Base-by-base conservation (phyloP, 2,797 vertebrate species). In the Crenichthys baileyi region DNA sequence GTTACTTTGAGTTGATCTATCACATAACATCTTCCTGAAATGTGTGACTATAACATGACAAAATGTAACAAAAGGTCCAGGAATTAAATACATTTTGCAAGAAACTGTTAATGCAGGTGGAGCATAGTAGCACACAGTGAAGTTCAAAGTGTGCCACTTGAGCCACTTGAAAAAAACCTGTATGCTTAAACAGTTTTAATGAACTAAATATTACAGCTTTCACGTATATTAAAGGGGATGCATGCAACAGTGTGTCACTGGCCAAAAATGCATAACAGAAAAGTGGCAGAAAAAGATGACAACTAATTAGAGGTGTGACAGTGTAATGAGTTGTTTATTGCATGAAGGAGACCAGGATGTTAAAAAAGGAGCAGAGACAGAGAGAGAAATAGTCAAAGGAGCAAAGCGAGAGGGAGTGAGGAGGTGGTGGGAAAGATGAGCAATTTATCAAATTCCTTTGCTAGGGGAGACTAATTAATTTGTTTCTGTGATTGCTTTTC, bases 401-500 rank as follows among this genome's bases (percentile, higher is more conserved):
- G 65, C 71, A 53, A 55, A 50, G 77, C 74, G 83, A 44, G 53
- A 70, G 58, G 41, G 81, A 72, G 81, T 18, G 7, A 44, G 51
- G 79, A 74, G 80, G 85, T 48, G 76, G 83, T 84, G 81, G 61
- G 78, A 88, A 84, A 93, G 85, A 90, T 85, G 90, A 93, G 91
- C 88, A 93, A 95, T 95, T 95, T 92, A 93, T 95, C 94, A 96
- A 95, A 88, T 86, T 90, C 87, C 83, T 93, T 94, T 91, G 90
- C 92, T 91, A 76, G 79, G 91, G 84, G 87, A 93, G 93, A 91
- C 92, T 95, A 96, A 96, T 96, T 95, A 93, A 96, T 96, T 95
- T 96, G 95, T 96, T 96, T 96, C 93, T 95, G 93, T 94, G 94
- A 95, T 95, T 96, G 95, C 91, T 93, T 95, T 94, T 93, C 79